A percentile compares a stretch with the other conserved stretches of the same genome.
These are phyloP conservation scores for Marcusenius ussheri DNA, from an alignment of 2,113 vertebrate species.

Conservation along the genomic window DNA sequence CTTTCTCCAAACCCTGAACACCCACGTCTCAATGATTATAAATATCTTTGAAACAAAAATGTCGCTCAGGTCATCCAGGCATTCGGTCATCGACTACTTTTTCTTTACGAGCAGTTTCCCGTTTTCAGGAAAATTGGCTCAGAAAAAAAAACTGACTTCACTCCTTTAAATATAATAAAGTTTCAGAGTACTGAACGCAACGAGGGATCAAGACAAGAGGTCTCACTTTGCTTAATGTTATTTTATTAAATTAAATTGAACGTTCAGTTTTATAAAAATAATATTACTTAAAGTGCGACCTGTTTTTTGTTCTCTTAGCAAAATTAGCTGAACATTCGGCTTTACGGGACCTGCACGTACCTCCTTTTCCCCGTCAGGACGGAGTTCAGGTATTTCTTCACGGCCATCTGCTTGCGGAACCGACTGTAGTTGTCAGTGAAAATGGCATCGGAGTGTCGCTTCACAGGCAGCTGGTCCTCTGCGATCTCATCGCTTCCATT, in stretches of 20 bases:
- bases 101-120: background rate
- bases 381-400: slow-evolving; percentile 91
- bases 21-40: background rate
- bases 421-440: slow-evolving; percentile 97
- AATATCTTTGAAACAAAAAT: slow-evolving; percentile 1
- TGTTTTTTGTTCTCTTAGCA: too few relatives aligned
- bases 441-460: slow-evolving; percentile 90
- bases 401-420: slow-evolving; percentile 90
- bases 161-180: too few relatives aligned
- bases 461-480: slow-evolving; percentile 69
- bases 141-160: too few relatives aligned
- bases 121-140: background rate
- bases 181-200: too few relatives aligned
- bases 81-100: background rate
- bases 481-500: slow-evolving; percentile 61
- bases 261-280: too few relatives aligned
- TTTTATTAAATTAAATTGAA: too few relatives aligned
- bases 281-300: too few relatives aligned
- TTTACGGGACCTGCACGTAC: slow-evolving; percentile 48
- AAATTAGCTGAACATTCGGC: background rate
- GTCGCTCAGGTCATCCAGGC: background rate
- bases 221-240: too few relatives aligned
- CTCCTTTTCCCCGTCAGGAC: slow-evolving; percentile 87
- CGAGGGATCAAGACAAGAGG: too few relatives aligned
- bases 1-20: background rate